A percentile compares a stretch with the other conserved stretches of the same genome.
phyloP scores from a whole-genome alignment of 30 jellyfish, hydroid and myxozoan species.

The Cassiopea xamachana region DNA sequence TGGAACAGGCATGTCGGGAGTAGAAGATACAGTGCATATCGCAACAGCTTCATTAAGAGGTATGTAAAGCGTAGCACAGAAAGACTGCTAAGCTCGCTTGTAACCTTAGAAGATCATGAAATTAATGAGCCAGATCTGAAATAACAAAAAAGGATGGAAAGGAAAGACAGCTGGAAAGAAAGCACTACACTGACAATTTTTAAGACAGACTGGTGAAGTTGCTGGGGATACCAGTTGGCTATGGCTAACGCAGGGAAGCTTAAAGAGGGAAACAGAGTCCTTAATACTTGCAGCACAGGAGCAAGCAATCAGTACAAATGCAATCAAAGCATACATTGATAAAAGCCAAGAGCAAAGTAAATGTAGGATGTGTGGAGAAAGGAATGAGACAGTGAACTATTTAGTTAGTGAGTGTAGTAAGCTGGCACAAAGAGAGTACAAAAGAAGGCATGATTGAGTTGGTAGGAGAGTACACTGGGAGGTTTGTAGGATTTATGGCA shows the following conservation, averaged over 20 bases:
- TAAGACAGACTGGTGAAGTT: constrained; percentile 12
- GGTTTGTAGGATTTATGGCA: constrained; percentile 6
- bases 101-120: background rate
- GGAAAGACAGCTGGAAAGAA: constrained; percentile 13
- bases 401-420: constrained; percentile 4
- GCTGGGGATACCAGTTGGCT: constrained; percentile 9
- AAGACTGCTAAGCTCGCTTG: constrained; percentile 1
- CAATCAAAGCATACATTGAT: background rate
- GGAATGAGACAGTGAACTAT: constrained; percentile 23
- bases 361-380: background rate
- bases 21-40: constrained; percentile 16
- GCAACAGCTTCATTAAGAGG: constrained; percentile 3
- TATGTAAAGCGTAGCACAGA: constrained; percentile 4
- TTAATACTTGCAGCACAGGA: background rate
- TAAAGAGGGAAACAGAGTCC: constrained; percentile 18
- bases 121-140: constrained; percentile 16
- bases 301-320: constrained; percentile 17
- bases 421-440: constrained; percentile 29
- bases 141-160: constrained; percentile 8
- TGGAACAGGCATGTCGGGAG: constrained; percentile 28
- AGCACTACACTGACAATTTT: constrained; percentile 4
- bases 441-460: constrained; percentile 17
- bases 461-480: constrained; percentile 44
- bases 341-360: background rate
- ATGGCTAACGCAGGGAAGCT: constrained; percentile 12